phyloP scores from a whole-genome alignment of 1,140 invertebrate genomes.

The Drosophila nasuta region DNA sequence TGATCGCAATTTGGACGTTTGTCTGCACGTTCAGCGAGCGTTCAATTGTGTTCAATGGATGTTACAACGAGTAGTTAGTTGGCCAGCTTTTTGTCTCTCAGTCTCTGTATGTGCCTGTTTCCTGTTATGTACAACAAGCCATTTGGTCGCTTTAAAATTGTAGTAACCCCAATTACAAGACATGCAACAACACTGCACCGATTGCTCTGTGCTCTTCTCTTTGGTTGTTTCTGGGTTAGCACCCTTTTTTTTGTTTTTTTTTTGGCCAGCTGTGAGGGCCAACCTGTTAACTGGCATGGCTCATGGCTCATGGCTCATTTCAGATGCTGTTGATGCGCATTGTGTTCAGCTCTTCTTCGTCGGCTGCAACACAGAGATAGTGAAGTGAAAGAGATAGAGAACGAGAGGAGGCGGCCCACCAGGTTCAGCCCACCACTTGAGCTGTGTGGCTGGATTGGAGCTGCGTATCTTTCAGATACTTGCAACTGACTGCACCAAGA shows the following conservation, averaged over 20 bases:
- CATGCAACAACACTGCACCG: slow-evolving; percentile 3
- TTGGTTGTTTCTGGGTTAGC: slow-evolving; percentile 63
- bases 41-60: slow-evolving; percentile 69
- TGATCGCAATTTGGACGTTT: slow-evolving; percentile 80
- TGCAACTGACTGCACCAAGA: slow-evolving; percentile 61
- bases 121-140: slow-evolving; percentile 58
- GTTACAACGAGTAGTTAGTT: slow-evolving; percentile 24
- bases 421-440: slow-evolving; percentile 48
- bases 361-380: not conserved
- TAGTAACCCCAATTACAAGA: slow-evolving; percentile 80
- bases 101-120: slow-evolving; percentile 38
- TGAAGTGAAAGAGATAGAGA: not conserved
- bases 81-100: slow-evolving; percentile 3
- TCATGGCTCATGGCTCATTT: slow-evolving; percentile 2
- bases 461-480: slow-evolving; percentile 65
- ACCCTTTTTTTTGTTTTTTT: slow-evolving; percentile 46
- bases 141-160: slow-evolving; percentile 67
- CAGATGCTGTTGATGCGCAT: slow-evolving; percentile 39
- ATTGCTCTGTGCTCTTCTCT: slow-evolving; percentile 2
- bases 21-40: slow-evolving; percentile 69
- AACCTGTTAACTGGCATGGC: slow-evolving; percentile 41
- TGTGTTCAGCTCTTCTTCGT: slow-evolving; percentile 17
- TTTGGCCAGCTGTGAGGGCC: slow-evolving; percentile 22
- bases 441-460: slow-evolving; percentile 1
- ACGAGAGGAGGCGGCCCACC: slow-evolving; percentile 7